phyloP scores from a whole-genome alignment of 1,140 invertebrate genomes.

The Manduca sexta region DNA sequence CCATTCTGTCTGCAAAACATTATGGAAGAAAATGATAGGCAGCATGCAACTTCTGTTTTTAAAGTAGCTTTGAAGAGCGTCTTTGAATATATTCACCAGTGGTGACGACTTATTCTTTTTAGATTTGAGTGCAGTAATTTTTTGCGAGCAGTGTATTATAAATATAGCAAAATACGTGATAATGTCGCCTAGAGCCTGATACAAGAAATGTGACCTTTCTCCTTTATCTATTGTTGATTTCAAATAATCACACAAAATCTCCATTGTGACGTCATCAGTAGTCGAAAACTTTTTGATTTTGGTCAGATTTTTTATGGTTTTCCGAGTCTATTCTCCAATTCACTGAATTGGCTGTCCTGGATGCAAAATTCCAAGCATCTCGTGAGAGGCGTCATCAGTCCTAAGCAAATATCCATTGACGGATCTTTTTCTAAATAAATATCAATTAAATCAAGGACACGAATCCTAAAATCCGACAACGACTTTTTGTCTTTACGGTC shows the following conservation, averaged over 20 bases:
- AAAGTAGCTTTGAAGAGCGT: conserved; percentile 75
- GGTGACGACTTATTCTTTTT: conserved; percentile 52
- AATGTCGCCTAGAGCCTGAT: conserved; percentile 79
- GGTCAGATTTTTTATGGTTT: conserved; percentile 77
- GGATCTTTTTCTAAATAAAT: conserved; percentile 80
- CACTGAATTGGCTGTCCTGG: conserved; percentile 79
- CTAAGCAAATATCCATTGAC: conserved; percentile 77
- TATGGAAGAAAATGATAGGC: conserved; percentile 78
- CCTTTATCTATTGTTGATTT: conserved; percentile 78
- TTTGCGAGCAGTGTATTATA: conserved; percentile 76
- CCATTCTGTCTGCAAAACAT: conserved; percentile 77
- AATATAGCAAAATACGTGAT: conserved; percentile 79
- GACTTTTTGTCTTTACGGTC: conserved; percentile 78
- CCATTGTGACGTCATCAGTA: conserved; percentile 73
- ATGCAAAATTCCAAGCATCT: conserved; percentile 79
- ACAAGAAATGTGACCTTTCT: conserved; percentile 75
- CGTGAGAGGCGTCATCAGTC: conserved; percentile 79
- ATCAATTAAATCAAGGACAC: conserved; percentile 81
- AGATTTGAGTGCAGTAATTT: conserved; percentile 39
- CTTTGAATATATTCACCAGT: conserved; percentile 68
- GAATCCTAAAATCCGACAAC: conserved; percentile 80
- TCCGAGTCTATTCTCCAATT: conserved; percentile 77
- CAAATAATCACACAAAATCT: conserved; percentile 74
- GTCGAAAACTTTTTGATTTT: conserved; percentile 76
- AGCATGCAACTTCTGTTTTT: conserved; percentile 77